phyloP scores from a whole-genome alignment of 23 tunicate species.

The Halocynthia aurantium region DNA sequence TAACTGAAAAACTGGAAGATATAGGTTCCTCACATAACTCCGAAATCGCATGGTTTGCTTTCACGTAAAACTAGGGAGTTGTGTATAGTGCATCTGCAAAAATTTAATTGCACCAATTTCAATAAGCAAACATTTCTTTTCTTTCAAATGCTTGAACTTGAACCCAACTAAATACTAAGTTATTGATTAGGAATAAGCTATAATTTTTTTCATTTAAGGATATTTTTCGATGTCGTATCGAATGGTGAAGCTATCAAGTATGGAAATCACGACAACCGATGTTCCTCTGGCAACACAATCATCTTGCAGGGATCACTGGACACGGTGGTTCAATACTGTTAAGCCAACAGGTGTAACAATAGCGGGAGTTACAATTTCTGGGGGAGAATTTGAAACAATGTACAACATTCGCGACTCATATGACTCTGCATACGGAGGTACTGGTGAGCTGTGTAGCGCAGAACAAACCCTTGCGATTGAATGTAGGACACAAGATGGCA shows the following conservation, averaged over 20 bases:
- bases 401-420: background rate
- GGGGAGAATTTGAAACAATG: slow-evolving; percentile 4
- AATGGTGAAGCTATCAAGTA: background rate
- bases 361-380: slow-evolving; percentile 1
- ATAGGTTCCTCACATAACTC: no score
- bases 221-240: slow-evolving; percentile 2
- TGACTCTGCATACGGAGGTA: slow-evolving; percentile 3
- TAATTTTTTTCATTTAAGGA: background rate
- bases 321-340: background rate
- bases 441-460: background rate
- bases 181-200: no score
- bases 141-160: no score
- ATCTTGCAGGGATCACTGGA: background rate
- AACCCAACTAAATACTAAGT: no score
- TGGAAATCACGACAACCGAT: background rate
- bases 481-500: slow-evolving; percentile 2
- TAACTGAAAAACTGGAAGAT: no score
- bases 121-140: no score
- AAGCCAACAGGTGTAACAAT: slow-evolving; percentile 8
- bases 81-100: no score
- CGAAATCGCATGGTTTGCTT: no score
- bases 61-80: no score
- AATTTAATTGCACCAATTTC: no score
- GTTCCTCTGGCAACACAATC: background rate
- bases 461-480: background rate